These are phyloP conservation scores for Lasius fuliginosus DNA, from an alignment of 2,888 invertebrate species.

Conservation along the genomic window DNA sequence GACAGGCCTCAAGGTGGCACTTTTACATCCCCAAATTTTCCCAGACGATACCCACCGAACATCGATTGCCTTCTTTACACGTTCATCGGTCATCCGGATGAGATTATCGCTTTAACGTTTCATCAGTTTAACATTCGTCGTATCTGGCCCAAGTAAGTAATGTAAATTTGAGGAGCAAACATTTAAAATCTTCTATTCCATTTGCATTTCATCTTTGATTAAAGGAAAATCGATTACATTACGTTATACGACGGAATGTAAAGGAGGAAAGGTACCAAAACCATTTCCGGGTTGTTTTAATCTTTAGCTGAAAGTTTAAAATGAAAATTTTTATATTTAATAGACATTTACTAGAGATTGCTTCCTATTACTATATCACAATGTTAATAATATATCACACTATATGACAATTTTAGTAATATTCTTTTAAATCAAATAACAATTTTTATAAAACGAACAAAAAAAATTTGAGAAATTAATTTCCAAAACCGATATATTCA, in stretches of 20 bases:
- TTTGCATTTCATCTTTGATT: neutral
- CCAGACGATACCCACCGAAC: conserved; percentile 91
- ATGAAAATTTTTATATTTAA: neutral
- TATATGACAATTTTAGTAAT: neutral
- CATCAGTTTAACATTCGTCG: conserved; percentile 93
- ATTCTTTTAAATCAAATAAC: neutral
- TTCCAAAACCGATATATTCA: neutral
- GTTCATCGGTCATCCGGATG: conserved; percentile 92
- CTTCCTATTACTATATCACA: neutral
- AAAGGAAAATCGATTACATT: neutral
- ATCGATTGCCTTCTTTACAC: conserved; percentile 95
- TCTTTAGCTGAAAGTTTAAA: neutral
- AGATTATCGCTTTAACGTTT: conserved; percentile 94
- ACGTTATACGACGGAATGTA: neutral
- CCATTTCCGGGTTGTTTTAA: neutral
- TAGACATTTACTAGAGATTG: neutral
- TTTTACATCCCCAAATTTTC: conserved; percentile 95
- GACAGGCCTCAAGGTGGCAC: conserved; percentile 93
- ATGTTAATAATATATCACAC: neutral
- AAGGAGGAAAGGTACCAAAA: neutral
- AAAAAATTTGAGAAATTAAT: neutral
- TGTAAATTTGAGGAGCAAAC: neutral
- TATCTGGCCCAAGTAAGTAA: conserved; percentile 90
- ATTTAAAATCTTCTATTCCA: neutral
- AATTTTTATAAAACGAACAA: neutral